phyloP scores from a whole-genome alignment of 2,888 invertebrate species.

The Muscina levida region DNA sequence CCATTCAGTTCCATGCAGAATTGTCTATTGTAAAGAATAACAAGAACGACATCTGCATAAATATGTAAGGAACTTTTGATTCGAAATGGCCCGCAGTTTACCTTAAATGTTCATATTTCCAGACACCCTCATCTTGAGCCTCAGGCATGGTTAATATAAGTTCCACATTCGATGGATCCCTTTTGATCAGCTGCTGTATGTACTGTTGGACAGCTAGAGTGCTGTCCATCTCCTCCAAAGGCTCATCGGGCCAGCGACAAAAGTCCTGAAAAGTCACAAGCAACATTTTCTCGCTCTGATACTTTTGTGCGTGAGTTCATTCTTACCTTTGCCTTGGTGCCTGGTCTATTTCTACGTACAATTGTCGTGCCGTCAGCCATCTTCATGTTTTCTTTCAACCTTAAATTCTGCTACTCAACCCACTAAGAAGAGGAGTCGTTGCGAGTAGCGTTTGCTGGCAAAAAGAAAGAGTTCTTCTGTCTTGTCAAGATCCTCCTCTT shows the following conservation, averaged over 20 bases:
- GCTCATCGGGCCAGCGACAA: slow-evolving; percentile 98
- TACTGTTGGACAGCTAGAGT: slow-evolving; percentile 99
- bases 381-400: slow-evolving; percentile 82
- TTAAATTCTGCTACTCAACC: slow-evolving; percentile 56
- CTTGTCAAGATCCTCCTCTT: background rate
- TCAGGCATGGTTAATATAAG: slow-evolving; percentile 97
- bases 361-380: slow-evolving; percentile 92
- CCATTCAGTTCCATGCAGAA: slow-evolving; percentile 99
- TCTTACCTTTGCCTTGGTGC: slow-evolving; percentile 92
- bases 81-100: no score
- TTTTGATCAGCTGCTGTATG: slow-evolving; percentile 97
- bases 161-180: slow-evolving; percentile 95
- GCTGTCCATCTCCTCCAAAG: slow-evolving; percentile 99
- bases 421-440: slow-evolving; percentile 52
- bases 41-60: background rate
- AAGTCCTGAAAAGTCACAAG: slow-evolving; percentile 86
- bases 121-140: slow-evolving; percentile 98
- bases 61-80: background rate
- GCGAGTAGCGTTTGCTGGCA: slow-evolving; percentile 41
- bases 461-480: slow-evolving; percentile 6
- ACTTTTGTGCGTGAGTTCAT: background rate
- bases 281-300: background rate
- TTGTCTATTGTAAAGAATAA: slow-evolving; percentile 84
- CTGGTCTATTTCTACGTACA: slow-evolving; percentile 93
- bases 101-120: slow-evolving; percentile 99